Base-by-base conservation (phyloP, 2,888 invertebrate genomes). In the Sminthurinus aureus region DNA sequence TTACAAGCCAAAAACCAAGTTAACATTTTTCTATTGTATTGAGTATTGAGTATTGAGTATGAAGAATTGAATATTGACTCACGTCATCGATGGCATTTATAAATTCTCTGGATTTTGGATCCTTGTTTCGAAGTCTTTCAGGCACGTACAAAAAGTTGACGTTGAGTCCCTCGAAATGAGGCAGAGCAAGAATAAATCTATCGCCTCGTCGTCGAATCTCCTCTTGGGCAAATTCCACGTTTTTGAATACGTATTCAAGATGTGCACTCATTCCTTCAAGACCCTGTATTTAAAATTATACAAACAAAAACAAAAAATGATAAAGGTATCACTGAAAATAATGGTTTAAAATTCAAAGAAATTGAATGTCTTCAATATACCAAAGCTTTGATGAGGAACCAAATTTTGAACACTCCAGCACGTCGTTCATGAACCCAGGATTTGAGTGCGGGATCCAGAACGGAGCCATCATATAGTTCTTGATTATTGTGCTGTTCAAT, bases 91-190 rank as follows among this genome's bases (percentile, higher is more conserved):
- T 6, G 18, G 50, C 77, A 8, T 3, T 8, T 52, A 4, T 8
- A 58, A 77, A 22, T 1, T 50, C 6, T 24, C 51, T 9, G 15
- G 18, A 6, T 38, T 67, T 11, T 15, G 13, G 0, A 15, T 77
- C 69, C 66, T 13, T 3, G 11, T n/a, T 9, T 24, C 79, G 69
- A 26, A 38, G 38, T 51, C 69, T 79, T 20, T 24, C 26, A 9
- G 79, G 79, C 0, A 79, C 79, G 26, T 69, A 79, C 38, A 38
- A 79, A 50, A 79, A 79, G 38, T 79, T 79, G 69, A 79, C 67
- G n/a, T 38, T 66, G 20, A 38, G 24, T 24, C 69, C 50, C 8
- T 22, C 4, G n/a, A 12, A 67, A 3, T 69, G 38, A 11, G 69
- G 38, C 26, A 20, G 67, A 12, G 67, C 26, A n/a, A 79, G 26